These are phyloP conservation scores for Antitype chi DNA, from an alignment of 2,888 invertebrate species.

Conservation along the genomic window DNA sequence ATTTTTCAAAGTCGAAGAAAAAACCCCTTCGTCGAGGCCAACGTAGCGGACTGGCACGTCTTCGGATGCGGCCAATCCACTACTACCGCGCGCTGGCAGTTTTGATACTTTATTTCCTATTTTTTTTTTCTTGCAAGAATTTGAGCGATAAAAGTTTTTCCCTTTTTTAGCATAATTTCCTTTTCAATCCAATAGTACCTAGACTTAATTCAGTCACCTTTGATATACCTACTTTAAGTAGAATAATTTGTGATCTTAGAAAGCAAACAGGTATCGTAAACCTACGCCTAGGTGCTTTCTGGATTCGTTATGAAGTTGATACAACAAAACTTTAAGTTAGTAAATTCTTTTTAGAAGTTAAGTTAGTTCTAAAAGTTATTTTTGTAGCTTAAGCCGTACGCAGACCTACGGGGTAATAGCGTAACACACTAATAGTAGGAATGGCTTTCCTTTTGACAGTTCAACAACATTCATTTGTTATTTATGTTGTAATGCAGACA, in stretches of 20 bases:
- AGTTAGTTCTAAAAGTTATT: not conserved
- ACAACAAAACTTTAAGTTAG: not conserved
- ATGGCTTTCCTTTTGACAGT: too few species aligned
- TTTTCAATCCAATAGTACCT: not conserved
- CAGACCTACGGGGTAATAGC: not conserved
- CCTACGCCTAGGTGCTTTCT: not conserved
- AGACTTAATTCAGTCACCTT: not conserved
- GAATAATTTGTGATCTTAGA: not conserved
- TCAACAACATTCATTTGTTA: too few species aligned
- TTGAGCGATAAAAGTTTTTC: not conserved
- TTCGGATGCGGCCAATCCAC: constrained; percentile 84
- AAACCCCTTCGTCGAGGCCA: constrained; percentile 87
- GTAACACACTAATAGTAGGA: too few species aligned
- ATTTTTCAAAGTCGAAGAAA: constrained; percentile 90
- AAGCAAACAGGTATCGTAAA: not conserved
- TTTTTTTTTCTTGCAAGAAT: not conserved
- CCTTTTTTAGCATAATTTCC: not conserved
- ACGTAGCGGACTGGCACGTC: constrained; percentile 90
- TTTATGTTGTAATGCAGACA: too few species aligned
- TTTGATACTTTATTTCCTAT: constrained; percentile 84
- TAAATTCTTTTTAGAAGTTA: not conserved
- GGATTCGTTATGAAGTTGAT: not conserved
- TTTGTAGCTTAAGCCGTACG: not conserved
- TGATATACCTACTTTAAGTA: not conserved
- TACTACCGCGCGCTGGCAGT: constrained; percentile 63